These are phyloP conservation scores for Meteorus colon DNA, from an alignment of 2,888 invertebrate genomes.

Conservation along the genomic window DNA sequence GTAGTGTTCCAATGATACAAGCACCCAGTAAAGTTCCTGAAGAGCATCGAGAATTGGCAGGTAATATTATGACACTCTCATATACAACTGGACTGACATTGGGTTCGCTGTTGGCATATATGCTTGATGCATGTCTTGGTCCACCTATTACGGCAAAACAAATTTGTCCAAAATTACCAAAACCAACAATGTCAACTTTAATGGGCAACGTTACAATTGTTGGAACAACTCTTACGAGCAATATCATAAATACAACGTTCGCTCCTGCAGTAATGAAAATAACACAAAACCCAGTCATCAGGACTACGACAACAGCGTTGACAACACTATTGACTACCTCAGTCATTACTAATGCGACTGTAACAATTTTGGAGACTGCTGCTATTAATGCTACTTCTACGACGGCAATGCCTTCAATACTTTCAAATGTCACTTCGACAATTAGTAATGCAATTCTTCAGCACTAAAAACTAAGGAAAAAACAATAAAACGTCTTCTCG, in stretches of 20 bases:
- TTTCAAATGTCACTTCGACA: conserved; percentile 60
- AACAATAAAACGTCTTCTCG: background rate
- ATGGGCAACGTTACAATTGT: conserved; percentile 56
- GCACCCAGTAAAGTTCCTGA: conserved; percentile 91
- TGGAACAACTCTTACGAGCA: conserved; percentile 4
- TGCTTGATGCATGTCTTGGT: conserved; percentile 77
- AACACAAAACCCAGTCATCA: conserved; percentile 58
- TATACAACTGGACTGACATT: conserved; percentile 91
- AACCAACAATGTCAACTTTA: conserved; percentile 50
- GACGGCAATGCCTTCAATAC: conserved; percentile 58
- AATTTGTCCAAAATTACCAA: conserved; percentile 59
- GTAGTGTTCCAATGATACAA: conserved; percentile 94
- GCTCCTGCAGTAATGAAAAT: conserved; percentile 56
- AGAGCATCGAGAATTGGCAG: conserved; percentile 89
- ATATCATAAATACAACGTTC: conserved; percentile 52
- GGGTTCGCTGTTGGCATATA: conserved; percentile 89
- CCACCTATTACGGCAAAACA: conserved; percentile 66
- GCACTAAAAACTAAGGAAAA: conserved; percentile 41
- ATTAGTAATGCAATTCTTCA: conserved; percentile 62
- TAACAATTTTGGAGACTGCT: conserved; percentile 54
- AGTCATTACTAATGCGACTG: conserved; percentile 58
- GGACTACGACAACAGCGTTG: conserved; percentile 58
- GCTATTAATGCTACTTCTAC: conserved; percentile 58
- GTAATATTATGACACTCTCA: conserved; percentile 94
- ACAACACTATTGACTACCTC: conserved; percentile 59